phyloP scores from a whole-genome alignment of 1,140 invertebrate species.

The Magallana gigas region DNA sequence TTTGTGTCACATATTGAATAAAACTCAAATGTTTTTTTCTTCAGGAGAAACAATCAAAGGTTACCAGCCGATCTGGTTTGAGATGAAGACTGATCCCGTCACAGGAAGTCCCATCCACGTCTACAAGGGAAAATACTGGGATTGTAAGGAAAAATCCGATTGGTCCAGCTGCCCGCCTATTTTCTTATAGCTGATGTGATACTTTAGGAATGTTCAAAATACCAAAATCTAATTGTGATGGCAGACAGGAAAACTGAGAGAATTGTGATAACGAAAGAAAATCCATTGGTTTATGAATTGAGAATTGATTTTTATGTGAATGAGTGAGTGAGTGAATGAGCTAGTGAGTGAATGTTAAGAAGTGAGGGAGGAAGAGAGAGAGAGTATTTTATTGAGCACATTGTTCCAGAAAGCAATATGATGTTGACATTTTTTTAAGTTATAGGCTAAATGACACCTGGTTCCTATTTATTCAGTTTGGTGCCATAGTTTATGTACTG shows the following conservation, averaged over 20 bases:
- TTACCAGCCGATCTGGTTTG: conserved; percentile 96
- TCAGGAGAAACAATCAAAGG: conserved; percentile 86
- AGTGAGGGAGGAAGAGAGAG: background rate
- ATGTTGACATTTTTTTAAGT: background rate
- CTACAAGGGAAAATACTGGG: conserved; percentile 95
- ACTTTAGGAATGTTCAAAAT: background rate
- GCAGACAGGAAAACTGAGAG: background rate
- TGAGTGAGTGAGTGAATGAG: background rate
- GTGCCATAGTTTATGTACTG: conserved; percentile 6
- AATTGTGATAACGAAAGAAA: conserved; percentile 20
- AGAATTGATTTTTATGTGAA: background rate
- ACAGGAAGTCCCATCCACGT: conserved; percentile 91
- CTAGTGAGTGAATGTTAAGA: background rate
- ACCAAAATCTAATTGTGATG: background rate
- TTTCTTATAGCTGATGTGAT: conserved; percentile 78
- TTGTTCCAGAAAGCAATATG: too few relatives aligned
- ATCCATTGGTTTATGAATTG: background rate
- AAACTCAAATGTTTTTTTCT: conserved; percentile 63
- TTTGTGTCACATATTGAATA: background rate
- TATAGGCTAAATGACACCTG: background rate
- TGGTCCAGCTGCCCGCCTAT: conserved; percentile 97
- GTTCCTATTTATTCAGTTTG: conserved; percentile 18
- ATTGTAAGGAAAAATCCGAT: conserved; percentile 91
- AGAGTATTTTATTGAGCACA: background rate
- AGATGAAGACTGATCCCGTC: conserved; percentile 87